phyloP scores from a whole-genome alignment of 2,888 invertebrate genomes.

The Plagiodera versicolora region DNA sequence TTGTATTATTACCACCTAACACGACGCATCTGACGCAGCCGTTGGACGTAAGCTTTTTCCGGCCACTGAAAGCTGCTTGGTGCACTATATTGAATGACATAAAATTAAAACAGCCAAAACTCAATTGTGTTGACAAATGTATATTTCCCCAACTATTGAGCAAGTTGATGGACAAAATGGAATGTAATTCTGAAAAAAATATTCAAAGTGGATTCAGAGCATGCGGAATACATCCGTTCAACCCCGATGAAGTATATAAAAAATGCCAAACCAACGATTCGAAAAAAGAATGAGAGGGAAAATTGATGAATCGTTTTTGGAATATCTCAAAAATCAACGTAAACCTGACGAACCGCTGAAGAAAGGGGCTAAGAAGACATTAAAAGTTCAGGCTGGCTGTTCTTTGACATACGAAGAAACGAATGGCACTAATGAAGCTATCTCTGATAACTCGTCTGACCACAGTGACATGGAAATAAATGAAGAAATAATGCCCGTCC shows the following conservation, averaged over 20 bases:
- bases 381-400: not conserved
- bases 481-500: not conserved
- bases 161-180: conserved; percentile 1
- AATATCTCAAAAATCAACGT: not conserved
- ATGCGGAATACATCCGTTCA: not conserved
- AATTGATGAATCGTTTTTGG: not conserved
- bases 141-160: conserved; percentile 1
- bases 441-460: too few species aligned
- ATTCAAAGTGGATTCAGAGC: not conserved
- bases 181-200: not conserved
- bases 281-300: not conserved
- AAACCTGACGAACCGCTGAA: not conserved
- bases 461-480: too few species aligned
- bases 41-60: conserved; percentile 25
- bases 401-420: not conserved
- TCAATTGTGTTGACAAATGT: conserved; percentile 3
- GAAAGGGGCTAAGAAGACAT: not conserved
- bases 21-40: conserved; percentile 35
- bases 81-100: not conserved
- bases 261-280: not conserved
- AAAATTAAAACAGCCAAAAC: not conserved
- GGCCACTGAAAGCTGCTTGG: conserved; percentile 7
- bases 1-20: conserved; percentile 31
- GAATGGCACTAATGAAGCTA: too few species aligned
- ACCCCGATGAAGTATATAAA: conserved; percentile 3